Evolutionary conservation across 2,113 vertebrate genomes (phyloP).

Genomic region (Clinocottus analis): DNA sequence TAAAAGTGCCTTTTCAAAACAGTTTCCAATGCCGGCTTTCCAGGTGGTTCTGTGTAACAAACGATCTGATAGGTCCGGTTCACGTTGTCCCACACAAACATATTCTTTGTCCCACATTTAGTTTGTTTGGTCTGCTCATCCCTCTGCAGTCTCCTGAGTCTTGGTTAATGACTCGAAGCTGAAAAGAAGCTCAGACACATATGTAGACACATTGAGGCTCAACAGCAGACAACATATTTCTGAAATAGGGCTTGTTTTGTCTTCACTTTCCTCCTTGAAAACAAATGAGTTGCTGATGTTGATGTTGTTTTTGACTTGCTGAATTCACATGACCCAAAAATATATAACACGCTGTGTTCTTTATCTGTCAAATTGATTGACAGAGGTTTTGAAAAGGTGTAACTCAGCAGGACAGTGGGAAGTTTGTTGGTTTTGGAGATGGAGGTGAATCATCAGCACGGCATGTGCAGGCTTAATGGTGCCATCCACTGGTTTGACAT

Average conservation of each 20-base stretch:
- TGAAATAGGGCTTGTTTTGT: neutral
- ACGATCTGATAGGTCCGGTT: too few relatives aligned
- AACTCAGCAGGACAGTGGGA: neutral
- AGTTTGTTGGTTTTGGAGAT: constrained; percentile 3
- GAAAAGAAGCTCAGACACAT: neutral
- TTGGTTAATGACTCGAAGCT: neutral
- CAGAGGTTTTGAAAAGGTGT: neutral
- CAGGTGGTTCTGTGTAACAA: too few relatives aligned
- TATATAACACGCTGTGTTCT: too few relatives aligned
- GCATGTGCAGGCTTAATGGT: too few relatives aligned
- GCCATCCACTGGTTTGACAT: constrained; percentile 4
- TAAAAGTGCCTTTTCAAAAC: too few relatives aligned
- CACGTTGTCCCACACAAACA: too few relatives aligned
- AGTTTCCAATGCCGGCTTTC: too few relatives aligned
- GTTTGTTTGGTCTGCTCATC: too few relatives aligned
- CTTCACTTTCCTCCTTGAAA: too few relatives aligned
- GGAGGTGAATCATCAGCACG: neutral
- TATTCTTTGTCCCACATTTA: too few relatives aligned
- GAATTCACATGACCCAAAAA: neutral
- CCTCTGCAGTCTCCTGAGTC: too few relatives aligned
- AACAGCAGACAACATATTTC: neutral
- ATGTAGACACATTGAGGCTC: neutral
- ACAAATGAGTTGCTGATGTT: neutral
- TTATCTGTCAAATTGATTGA: neutral
- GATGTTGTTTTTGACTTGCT: neutral